phyloP scores from a whole-genome alignment of 2,888 invertebrate species.

The Napeogenes inachia region DNA sequence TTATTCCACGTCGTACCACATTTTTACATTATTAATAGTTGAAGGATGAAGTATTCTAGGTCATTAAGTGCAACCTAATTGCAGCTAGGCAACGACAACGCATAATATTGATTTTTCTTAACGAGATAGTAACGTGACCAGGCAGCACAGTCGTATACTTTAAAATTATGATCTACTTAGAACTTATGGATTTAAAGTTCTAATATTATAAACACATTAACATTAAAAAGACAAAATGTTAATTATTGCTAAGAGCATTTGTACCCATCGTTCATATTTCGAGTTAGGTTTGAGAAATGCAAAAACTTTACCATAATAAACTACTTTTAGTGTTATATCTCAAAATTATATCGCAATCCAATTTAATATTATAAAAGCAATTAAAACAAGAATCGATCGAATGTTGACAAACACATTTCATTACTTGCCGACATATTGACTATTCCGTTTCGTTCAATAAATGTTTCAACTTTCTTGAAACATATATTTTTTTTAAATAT shows the following conservation, averaged over 20 bases:
- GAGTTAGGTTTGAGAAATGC: constrained; percentile 8
- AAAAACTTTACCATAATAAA: constrained; percentile 7
- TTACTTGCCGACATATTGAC: constrained; percentile 36
- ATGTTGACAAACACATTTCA: constrained; percentile 68
- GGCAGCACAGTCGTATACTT: constrained; percentile 23
- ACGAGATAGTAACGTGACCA: constrained; percentile 27
- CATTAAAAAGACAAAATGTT: constrained; percentile 17
- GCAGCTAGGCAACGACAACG: constrained; percentile 54
- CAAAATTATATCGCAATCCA: constrained; percentile 24
- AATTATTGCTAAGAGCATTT: constrained; percentile 23
- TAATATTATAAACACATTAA: constrained; percentile 9
- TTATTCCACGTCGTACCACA: not conserved
- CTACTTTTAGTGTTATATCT: constrained; percentile 1
- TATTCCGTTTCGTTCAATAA: constrained; percentile 30
- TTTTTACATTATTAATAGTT: constrained; percentile 25
- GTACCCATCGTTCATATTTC: constrained; percentile 19
- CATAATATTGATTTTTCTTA: constrained; percentile 46
- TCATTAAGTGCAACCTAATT: constrained; percentile 39
- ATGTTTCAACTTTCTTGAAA: not conserved
- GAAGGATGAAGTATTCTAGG: constrained; percentile 24
- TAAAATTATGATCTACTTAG: constrained; percentile 14
- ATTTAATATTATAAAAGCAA: constrained; percentile 31
- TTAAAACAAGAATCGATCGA: constrained; percentile 51
- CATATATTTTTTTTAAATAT: too few relatives aligned
- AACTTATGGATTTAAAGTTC: constrained; percentile 1